A percentile compares a stretch with the other conserved stretches of the same genome.
Evolutionary conservation across 2,888 invertebrate genomes (phyloP).

Genomic region (Leptopilina myrica): DNA sequence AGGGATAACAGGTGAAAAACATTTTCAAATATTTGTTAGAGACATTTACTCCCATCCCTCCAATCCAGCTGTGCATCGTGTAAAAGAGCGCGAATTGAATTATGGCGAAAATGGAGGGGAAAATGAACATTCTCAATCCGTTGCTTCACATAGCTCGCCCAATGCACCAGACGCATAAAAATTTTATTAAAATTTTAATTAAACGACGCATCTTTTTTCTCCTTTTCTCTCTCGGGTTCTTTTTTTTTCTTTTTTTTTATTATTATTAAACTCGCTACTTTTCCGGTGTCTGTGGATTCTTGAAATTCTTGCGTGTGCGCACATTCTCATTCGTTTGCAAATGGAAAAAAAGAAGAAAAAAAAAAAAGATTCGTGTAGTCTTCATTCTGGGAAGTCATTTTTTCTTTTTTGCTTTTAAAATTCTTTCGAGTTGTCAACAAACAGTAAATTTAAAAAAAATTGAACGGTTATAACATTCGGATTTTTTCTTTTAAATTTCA

Average conservation of each 20-base stretch:
- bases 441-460: background rate
- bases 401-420: background rate
- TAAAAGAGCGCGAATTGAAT: conserved; percentile 33
- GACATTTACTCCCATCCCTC: background rate
- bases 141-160: conserved; percentile 29
- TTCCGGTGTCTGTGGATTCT: conserved; percentile 26
- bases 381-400: background rate
- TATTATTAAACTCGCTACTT: conserved; percentile 26
- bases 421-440: background rate
- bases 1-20: conserved; percentile 14
- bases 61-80: conserved; percentile 19
- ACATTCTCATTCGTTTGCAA: conserved; percentile 35
- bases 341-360: conserved; percentile 28
- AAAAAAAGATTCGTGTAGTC: conserved; percentile 7
- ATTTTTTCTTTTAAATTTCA: too few species aligned
- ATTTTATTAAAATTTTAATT: conserved; percentile 42
- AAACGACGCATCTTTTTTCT: conserved; percentile 32
- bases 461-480: background rate
- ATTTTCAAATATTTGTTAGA: conserved; percentile 24
- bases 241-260: conserved; percentile 9
- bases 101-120: conserved; percentile 36
- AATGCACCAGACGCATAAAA: conserved; percentile 38
- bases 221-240: conserved; percentile 15
- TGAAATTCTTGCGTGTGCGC: conserved; percentile 34
- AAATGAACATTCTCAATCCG: conserved; percentile 37